Percentiles rank a stretch among this genome's conserved stretches.
phyloP scores from a whole-genome alignment of 2,797 vertebrate species.

The Poecile montanus region DNA sequence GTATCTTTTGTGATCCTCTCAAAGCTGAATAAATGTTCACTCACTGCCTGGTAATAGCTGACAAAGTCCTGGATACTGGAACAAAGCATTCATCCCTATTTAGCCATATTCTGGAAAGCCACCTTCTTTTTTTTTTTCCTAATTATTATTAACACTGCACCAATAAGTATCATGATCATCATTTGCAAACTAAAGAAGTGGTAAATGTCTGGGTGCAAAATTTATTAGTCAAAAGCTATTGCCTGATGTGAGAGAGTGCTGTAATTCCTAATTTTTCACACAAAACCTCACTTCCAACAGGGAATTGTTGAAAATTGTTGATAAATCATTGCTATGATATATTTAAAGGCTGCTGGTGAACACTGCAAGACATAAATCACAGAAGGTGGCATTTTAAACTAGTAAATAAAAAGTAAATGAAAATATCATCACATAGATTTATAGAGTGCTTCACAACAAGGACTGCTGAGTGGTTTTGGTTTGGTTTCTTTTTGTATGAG shows the following conservation, averaged over 20 bases:
- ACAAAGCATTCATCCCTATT: not conserved
- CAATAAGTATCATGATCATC: conserved; percentile 25
- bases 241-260: not conserved
- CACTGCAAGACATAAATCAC: conserved; percentile 19
- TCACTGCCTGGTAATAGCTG: not conserved
- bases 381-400: conserved; percentile 26
- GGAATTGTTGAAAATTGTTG: conserved; percentile 1
- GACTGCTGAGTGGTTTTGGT: not conserved
- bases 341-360: conserved; percentile 50
- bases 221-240: conserved; percentile 17
- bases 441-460: conserved; percentile 27
- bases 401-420: conserved; percentile 59
- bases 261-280: conserved; percentile 36
- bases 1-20: not conserved
- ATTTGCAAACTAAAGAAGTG: conserved; percentile 24
- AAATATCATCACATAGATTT: conserved; percentile 37
- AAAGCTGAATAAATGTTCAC: conserved; percentile 27
- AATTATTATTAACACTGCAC: not conserved
- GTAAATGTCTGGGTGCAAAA: conserved; percentile 18
- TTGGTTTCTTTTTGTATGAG: not conserved
- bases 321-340: conserved; percentile 43
- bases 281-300: not conserved
- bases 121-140: not conserved
- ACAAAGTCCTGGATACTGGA: not conserved
- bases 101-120: not conserved